Evolutionary conservation across 2,888 invertebrate genomes (phyloP).

Genomic region (Escarpia spicata): DNA sequence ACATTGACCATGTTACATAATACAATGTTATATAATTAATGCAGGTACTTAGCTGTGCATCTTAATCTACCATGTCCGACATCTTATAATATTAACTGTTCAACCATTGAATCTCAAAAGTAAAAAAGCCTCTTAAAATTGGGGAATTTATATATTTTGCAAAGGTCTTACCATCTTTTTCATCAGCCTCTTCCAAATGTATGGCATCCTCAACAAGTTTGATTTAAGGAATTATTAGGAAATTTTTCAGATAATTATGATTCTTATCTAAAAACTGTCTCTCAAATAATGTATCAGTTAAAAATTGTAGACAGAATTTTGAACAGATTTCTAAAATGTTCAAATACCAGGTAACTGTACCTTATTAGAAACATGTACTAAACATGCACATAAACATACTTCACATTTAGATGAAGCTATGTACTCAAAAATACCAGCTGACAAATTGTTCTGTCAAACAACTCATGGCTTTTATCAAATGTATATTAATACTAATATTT

Average conservation of each 20-base stretch:
- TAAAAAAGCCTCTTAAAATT: background rate
- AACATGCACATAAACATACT: background rate
- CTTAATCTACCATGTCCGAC: background rate
- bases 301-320: background rate
- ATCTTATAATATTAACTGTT: background rate
- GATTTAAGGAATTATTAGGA: background rate
- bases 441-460: too few relatives aligned
- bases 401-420: background rate
- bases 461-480: too few relatives aligned
- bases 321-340: too few relatives aligned
- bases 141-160: background rate
- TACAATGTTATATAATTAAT: too few relatives aligned
- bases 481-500: too few relatives aligned
- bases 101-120: background rate
- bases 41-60: background rate
- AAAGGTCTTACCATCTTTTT: background rate
- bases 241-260: background rate
- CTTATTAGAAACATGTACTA: too few relatives aligned
- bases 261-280: background rate
- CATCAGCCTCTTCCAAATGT: background rate
- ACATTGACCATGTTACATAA: too few relatives aligned
- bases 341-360: too few relatives aligned
- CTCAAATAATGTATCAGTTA: background rate
- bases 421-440: too few relatives aligned
- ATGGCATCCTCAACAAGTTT: background rate